Conservation (phyloP, 1,140 invertebrate species). For the Drosophila subpulchrella region DNA sequence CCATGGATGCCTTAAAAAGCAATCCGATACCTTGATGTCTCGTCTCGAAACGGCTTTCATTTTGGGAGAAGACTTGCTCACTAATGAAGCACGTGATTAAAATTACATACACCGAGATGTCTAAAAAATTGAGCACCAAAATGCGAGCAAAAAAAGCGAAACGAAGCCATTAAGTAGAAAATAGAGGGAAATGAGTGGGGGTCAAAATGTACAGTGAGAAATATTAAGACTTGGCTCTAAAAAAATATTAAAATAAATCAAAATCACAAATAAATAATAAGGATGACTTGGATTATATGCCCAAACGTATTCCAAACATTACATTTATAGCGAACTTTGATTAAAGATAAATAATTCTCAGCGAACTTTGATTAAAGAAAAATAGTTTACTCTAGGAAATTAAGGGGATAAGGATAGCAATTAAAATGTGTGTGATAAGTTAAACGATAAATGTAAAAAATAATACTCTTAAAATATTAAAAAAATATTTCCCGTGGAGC, state of each 20-base stretch:
- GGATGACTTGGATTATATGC: too few species aligned
- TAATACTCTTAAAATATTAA: not conserved
- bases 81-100: conserved; percentile 71
- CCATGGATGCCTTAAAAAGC: conserved; percentile 1
- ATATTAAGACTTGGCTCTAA: not conserved
- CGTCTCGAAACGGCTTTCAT: conserved; percentile 1
- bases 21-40: conserved; percentile 21
- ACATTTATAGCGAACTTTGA: too few species aligned
- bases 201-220: not conserved
- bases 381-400: too few species aligned
- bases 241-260: not conserved
- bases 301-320: too few species aligned
- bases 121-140: conserved; percentile 23
- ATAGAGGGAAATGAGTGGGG: not conserved
- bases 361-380: too few species aligned
- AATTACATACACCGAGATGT: conserved; percentile 42
- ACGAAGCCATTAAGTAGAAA: conserved; percentile 24
- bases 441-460: too few species aligned
- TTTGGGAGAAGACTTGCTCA: conserved; percentile 20
- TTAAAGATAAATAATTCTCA: too few species aligned
- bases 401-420: too few species aligned
- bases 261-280: too few species aligned
- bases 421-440: too few species aligned
- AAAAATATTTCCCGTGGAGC: not conserved
- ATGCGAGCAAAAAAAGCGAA: conserved; percentile 11